These are phyloP conservation scores for Plumapathes pennacea DNA, from an alignment of 92 coral and sea anemone genomes.

Conservation along the genomic window DNA sequence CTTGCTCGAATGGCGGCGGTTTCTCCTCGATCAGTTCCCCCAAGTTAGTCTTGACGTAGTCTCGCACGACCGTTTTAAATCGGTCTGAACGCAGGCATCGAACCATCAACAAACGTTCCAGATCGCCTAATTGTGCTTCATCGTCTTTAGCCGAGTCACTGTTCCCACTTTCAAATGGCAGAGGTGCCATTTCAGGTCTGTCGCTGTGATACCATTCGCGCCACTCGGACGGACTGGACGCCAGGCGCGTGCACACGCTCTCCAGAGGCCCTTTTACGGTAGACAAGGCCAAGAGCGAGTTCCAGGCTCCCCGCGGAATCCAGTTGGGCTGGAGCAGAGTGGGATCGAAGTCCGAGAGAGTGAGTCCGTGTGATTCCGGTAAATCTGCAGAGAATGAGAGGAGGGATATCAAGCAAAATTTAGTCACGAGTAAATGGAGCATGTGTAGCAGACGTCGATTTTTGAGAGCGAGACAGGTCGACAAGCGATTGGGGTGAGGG, in stretches of 20 bases:
- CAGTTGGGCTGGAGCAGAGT: slow-evolving; percentile 92
- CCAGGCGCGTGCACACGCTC: slow-evolving; percentile 89
- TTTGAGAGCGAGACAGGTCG: too few relatives aligned
- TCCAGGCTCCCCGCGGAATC: slow-evolving; percentile 78
- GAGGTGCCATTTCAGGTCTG: slow-evolving; percentile 59
- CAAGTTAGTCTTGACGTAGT: slow-evolving; percentile 57
- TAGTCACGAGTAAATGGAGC: too few relatives aligned
- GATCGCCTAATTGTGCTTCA: slow-evolving; percentile 3
- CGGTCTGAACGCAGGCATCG: slow-evolving; percentile 89
- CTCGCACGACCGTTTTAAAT: slow-evolving; percentile 66
- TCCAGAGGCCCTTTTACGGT: slow-evolving; percentile 86
- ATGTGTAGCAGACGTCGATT: too few relatives aligned
- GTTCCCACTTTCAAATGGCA: slow-evolving; percentile 51
- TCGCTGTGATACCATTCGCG: slow-evolving; percentile 79
- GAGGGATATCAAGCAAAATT: too few relatives aligned
- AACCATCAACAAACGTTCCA: slow-evolving; percentile 70
- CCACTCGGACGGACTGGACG: slow-evolving; percentile 80
- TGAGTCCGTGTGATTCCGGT: slow-evolving; percentile 48
- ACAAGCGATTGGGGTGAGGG: too few relatives aligned
- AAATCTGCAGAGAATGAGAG: slow-evolving; percentile 39
- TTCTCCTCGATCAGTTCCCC: slow-evolving; percentile 63
- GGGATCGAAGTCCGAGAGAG: slow-evolving; percentile 95
- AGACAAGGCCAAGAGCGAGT: slow-evolving; percentile 75
- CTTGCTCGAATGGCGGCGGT: slow-evolving; percentile 60
- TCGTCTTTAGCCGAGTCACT: slow-evolving; percentile 24